Percentiles rank a stretch among this genome's conserved stretches.
phyloP scores from a whole-genome alignment of 2,113 vertebrate species.

The Ascaphus truei region DNA sequence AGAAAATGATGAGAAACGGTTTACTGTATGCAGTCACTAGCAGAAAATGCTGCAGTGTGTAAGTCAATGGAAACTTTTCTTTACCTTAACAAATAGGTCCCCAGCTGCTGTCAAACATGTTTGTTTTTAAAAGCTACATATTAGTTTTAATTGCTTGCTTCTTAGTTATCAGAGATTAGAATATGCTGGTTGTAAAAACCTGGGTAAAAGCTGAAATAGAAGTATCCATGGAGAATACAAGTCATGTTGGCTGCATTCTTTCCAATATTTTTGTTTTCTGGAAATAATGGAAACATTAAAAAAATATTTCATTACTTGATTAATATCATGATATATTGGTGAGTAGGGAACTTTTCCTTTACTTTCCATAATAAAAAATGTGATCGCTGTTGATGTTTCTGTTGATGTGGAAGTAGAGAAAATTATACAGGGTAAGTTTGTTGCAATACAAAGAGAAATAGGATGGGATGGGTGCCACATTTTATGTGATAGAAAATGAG shows the following conservation, averaged over 20 bases:
- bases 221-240: neutral
- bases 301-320: no score
- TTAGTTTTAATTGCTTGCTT: neutral
- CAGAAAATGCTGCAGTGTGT: neutral
- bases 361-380: no score
- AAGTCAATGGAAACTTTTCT: neutral
- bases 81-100: neutral
- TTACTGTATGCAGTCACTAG: neutral
- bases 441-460: no score
- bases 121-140: neutral
- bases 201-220: neutral
- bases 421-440: no score
- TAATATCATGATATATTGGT: neutral
- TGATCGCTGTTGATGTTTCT: no score
- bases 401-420: no score
- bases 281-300: no score
- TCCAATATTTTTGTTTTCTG: no score
- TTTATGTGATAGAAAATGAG: no score
- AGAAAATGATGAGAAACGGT: no score
- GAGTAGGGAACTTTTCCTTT: neutral
- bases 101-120: neutral
- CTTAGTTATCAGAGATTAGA: neutral
- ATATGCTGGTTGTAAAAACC: neutral
- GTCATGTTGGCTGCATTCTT: no score
- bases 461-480: no score